Percentiles rank a stretch among this genome's conserved stretches.
Conservation (phyloP, 2,797 vertebrate genomes). For the Capromys pilorides region DNA sequence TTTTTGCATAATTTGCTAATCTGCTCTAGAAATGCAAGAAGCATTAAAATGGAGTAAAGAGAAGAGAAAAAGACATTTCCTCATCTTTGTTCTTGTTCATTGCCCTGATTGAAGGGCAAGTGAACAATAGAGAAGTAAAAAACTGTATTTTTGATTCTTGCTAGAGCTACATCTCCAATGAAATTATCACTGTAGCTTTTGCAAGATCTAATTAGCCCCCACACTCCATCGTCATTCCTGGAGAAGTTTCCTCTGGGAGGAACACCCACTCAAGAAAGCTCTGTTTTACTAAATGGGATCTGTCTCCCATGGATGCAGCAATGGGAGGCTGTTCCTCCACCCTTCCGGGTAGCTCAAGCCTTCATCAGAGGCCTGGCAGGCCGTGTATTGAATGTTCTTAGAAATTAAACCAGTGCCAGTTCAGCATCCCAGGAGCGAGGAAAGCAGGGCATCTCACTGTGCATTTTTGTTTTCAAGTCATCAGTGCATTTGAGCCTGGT, state of each 20-base stretch:
- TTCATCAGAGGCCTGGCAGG: background rate
- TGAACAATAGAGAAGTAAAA: constrained; percentile 29
- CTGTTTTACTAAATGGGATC: background rate
- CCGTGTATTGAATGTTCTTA: background rate
- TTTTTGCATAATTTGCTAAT: constrained; percentile 11
- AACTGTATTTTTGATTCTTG: background rate
- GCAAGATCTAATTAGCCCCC: background rate
- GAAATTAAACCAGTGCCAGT: background rate
- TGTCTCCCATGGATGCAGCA: background rate
- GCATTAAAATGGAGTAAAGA: constrained; percentile 29
- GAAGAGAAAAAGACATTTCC: background rate
- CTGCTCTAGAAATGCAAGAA: background rate
- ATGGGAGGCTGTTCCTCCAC: background rate
- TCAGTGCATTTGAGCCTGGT: background rate
- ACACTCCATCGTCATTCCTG: background rate
- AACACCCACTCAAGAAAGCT: background rate
- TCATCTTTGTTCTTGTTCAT: background rate
- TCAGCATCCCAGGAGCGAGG: background rate
- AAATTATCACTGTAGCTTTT: background rate
- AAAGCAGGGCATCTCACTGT: background rate
- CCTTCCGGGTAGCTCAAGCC: background rate
- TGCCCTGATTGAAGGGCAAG: background rate
- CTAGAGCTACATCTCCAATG: background rate
- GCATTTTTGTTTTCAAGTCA: constrained; percentile 7
- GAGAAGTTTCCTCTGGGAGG: background rate